Evolutionary conservation across 2,113 vertebrate genomes (phyloP), one percentile per base, ranked within the genome.

Genomic region (Lipophrys pholis): DNA sequence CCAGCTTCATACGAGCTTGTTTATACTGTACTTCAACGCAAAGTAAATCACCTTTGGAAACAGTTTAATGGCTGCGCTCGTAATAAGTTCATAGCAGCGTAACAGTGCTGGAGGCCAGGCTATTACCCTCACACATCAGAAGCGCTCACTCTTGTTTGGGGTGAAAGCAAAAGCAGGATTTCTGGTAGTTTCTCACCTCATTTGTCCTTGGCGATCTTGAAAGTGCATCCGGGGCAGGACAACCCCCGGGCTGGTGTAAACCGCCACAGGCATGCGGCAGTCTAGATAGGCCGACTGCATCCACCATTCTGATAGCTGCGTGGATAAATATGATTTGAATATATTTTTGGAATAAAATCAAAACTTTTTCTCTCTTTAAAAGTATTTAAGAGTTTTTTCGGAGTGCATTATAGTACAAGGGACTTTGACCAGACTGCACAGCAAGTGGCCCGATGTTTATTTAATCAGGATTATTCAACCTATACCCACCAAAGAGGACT

Each of bases 281-380:
- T 99, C 97, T 59, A 99, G 92, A 86, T 98, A 99, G 58, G 97
- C 95, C 0, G 95, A 95, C 90, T 97, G 96, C 89, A 97, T 94
- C 98, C 98, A 99, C 97, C 97, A 99, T 30, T 99, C 97, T 0
- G 96, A 95, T 42, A 99, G 94, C 98, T 99, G 77, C 41, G 21
- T 48, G 30, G 80, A 36, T 64, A 3, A 55, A 12, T 12, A 68
- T 30, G 21, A 30, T 30, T 30, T 30, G 21, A 30, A 30, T 30
- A 30, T 30, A 30, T 2, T 30, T 30, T 30, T 30, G 21, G 21
- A 30, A 2, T 4, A 30, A 30, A 30, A 30, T 30, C 21, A 2
- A 2, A 30, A 30, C 21, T 30, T 30, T 40, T 14, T 17, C 6
- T 36, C 36, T 14, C 6, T 21, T 15, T 15, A 40, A 39, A 54